A percentile compares a stretch with the other conserved stretches of the same genome.
phyloP scores from a whole-genome alignment of 2,113 vertebrate species.

The Lagopus muta region DNA sequence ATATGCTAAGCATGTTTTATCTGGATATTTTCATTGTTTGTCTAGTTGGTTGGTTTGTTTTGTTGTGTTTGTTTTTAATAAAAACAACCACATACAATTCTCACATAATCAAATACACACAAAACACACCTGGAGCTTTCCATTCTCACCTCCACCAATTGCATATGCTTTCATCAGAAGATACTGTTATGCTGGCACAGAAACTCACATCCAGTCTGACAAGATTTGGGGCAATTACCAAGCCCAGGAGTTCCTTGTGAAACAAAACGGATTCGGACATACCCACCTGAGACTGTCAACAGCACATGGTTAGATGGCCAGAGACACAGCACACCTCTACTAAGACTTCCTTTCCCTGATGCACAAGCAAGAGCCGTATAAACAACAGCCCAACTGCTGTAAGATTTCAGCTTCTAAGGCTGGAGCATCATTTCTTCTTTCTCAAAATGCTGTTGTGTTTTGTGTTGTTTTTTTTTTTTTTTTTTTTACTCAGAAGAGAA shows the following conservation, averaged over 20 bases:
- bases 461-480: neutral
- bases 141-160: neutral
- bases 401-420: neutral
- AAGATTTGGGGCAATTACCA: neutral
- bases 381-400: neutral
- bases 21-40: neutral
- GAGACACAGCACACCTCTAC: fast-evolving
- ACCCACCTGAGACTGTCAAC: neutral
- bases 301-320: fast-evolving
- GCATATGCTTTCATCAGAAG: neutral
- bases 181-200: neutral
- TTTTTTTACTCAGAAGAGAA: neutral
- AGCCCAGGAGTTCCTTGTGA: neutral
- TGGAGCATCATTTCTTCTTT: neutral
- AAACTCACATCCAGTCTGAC: neutral
- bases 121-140: neutral
- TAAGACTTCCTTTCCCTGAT: neutral
- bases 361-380: neutral
- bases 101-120: neutral
- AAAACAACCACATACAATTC: neutral
- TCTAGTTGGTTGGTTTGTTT: neutral
- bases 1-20: neutral
- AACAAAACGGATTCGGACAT: neutral
- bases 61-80: neutral
- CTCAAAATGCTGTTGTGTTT: neutral